Conservation (phyloP, 2,888 invertebrate genomes). For the Microctonus aethiopoides region DNA sequence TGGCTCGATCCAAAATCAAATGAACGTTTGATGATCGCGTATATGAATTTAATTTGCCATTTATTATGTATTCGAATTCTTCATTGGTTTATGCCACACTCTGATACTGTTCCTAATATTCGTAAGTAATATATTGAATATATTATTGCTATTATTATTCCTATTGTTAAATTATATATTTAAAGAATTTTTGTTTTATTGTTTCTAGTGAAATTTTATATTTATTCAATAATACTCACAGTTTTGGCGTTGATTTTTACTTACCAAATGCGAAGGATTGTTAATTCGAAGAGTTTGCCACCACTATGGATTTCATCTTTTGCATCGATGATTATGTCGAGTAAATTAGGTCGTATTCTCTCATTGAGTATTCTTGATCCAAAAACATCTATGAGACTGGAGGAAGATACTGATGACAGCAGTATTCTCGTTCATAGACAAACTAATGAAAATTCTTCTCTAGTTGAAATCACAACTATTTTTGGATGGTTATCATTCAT, state of each 20-base stretch:
- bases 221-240: constrained; percentile 50
- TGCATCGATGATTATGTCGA: constrained; percentile 47
- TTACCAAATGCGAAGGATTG: constrained; percentile 45
- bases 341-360: constrained; percentile 53
- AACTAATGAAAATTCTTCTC: constrained; percentile 39
- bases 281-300: constrained; percentile 42
- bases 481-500: constrained; percentile 55
- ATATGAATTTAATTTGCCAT: constrained; percentile 72
- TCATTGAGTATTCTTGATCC: constrained; percentile 54
- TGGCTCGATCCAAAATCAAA: constrained; percentile 71
- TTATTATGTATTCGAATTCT: constrained; percentile 71
- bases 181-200: not conserved
- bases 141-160: constrained; percentile 38
- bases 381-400: constrained; percentile 50
- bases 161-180: not conserved
- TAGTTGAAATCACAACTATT: constrained; percentile 50
- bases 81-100: constrained; percentile 71
- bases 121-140: constrained; percentile 42
- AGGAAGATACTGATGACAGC: constrained; percentile 48
- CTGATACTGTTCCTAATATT: constrained; percentile 63
- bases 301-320: constrained; percentile 50
- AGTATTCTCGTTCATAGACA: constrained; percentile 43
- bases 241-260: constrained; percentile 44
- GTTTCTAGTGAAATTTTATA: constrained; percentile 55
- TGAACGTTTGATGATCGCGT: constrained; percentile 70